Evolutionary conservation across 2,888 invertebrate species (phyloP).

Genomic region (Hyposoter dolosus): DNA sequence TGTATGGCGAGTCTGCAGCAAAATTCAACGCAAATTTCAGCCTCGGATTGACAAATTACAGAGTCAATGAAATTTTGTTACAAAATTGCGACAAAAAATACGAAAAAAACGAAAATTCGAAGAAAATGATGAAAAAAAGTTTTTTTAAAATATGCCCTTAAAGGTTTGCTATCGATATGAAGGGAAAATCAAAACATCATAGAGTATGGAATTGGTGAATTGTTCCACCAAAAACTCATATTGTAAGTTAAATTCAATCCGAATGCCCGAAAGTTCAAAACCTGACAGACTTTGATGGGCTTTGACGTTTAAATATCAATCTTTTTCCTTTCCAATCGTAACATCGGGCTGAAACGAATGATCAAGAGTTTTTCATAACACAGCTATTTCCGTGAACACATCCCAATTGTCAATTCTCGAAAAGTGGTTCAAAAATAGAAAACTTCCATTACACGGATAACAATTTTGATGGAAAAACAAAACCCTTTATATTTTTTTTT

Average conservation of each 20-base stretch:
- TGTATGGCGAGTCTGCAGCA: slow-evolving; percentile 94
- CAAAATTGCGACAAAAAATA: not conserved
- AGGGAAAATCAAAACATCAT: not conserved
- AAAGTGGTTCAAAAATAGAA: not conserved
- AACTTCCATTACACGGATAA: not conserved
- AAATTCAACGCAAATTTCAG: slow-evolving; percentile 10
- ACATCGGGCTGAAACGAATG: not conserved
- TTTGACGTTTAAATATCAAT: not conserved
- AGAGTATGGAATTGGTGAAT: not conserved
- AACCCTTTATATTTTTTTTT: not conserved
- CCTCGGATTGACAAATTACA: slow-evolving; percentile 3
- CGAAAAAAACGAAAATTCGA: not conserved
- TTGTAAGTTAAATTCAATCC: not conserved
- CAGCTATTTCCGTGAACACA: not conserved
- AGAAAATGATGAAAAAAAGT: not conserved
- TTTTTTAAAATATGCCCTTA: not conserved
- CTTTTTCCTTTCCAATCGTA: not conserved
- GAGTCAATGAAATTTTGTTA: not conserved
- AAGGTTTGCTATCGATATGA: not conserved
- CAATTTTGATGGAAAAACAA: not conserved
- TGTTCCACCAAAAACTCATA: not conserved
- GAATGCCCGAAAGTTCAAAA: not conserved
- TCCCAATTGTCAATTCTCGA: not conserved
- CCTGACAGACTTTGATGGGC: not conserved
- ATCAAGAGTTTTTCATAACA: not conserved